Conservation (phyloP, 2,888 invertebrate genomes). For the Drosophila setosimentum region DNA sequence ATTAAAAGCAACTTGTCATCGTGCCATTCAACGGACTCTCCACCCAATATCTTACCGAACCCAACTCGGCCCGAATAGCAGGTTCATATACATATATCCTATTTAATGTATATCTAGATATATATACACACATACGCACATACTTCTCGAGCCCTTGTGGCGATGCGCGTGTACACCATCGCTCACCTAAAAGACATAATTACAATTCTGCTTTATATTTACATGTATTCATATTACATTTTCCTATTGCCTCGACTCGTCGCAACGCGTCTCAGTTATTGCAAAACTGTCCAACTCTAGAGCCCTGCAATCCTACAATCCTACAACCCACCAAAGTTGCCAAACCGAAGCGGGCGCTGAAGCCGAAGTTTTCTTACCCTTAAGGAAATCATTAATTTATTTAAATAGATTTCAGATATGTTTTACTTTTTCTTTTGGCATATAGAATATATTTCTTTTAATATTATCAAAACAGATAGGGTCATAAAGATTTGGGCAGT, state of each 20-base stretch:
- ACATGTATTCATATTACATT: constrained; percentile 78
- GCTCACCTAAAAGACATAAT: constrained; percentile 80
- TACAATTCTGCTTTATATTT: constrained; percentile 80
- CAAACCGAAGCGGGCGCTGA: constrained; percentile 3
- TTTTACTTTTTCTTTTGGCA: not conserved
- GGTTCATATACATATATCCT: constrained; percentile 19
- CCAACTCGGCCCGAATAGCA: constrained; percentile 25
- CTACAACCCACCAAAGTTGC: not conserved
- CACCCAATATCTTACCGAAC: constrained; percentile 31
- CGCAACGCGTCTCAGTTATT: constrained; percentile 1
- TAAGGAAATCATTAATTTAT: not conserved
- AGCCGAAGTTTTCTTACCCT: constrained; percentile 31
- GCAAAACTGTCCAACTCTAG: constrained; percentile 5
- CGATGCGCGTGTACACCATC: constrained; percentile 52
- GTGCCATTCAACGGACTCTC: constrained; percentile 24
- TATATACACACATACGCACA: constrained; percentile 1
- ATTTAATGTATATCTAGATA: constrained; percentile 19
- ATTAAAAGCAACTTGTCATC: constrained; percentile 62
- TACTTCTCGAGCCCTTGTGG: constrained; percentile 18
- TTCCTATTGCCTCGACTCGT: constrained; percentile 41
- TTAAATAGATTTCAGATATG: not conserved
- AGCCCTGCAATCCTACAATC: not conserved
- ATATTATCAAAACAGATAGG: not conserved
- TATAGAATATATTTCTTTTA: not conserved
- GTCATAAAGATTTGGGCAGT: not conserved